Evolutionary conservation across 2,888 invertebrate species (phyloP), one percentile per base, ranked within the genome.

Genomic region (Julus scandinavius): DNA sequence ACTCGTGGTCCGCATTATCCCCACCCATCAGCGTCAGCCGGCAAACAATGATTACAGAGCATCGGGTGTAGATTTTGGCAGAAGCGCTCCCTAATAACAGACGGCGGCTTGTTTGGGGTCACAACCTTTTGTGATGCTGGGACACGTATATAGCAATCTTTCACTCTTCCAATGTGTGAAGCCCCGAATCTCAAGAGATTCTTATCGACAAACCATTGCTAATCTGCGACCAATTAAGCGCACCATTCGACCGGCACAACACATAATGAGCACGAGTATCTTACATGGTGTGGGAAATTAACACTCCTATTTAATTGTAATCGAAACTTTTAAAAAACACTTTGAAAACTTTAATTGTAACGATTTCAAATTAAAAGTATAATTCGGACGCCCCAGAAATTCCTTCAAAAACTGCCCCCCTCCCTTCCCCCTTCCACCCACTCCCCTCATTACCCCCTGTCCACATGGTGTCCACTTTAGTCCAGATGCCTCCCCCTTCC

Each of bases 11-110:
- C 63, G n/a, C 17, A 63, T 63, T 15, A 63, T 63, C 63, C n/a
- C 63, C 63, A 63, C 63, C 63, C 63, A 63, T 63, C 63, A 63
- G 17, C 63, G 63, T 63, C 63, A 63, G 63, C 63, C 63, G 63
- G 63, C 63, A 5, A 17, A n/a, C 63, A 63, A 6, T 63, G 63
- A 63, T 63, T 63, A 63, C 63, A 63, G 63, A 63, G 63, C 63
- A 63, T 63, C 17, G 63, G n/a, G 63, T 63, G 63, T 63, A 63
- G 63, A 63, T 63, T 63, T 63, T 63, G 63, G 15, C 63, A 63
- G 63, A n/a, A 63, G 63, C n/a, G 63, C 63, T n/a, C n/a, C n/a
- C n/a, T 63, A 63, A 63, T 63, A 63, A 63, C 63, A 63, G 63
- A n/a, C 63, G n/a, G n/a, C 6, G 63, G 63, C 63, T 63, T n/a